Percentiles rank a stretch among this genome's conserved stretches.
Evolutionary conservation across 2,888 invertebrate genomes (phyloP).

Genomic region (Agonopterix subpropinquella): DNA sequence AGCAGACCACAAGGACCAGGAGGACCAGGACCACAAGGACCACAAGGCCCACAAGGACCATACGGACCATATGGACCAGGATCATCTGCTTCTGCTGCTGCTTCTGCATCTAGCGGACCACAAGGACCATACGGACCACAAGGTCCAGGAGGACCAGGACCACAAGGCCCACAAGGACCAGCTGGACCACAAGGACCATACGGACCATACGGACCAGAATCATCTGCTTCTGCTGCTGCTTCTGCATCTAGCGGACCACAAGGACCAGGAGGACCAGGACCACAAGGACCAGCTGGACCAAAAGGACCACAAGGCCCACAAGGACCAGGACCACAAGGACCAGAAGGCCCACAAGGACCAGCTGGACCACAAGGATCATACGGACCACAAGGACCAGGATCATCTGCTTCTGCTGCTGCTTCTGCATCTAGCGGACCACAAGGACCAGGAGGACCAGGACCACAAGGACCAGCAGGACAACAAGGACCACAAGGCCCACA

Average conservation of each 20-base stretch:
- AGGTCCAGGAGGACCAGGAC: not conserved
- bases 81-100: conserved; percentile 6
- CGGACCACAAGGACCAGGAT: not conserved
- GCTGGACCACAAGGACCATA: conserved; percentile 5
- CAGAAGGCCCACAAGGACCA: not conserved
- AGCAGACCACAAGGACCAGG: not conserved
- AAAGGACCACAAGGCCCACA: not conserved
- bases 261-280: not conserved
- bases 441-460: conserved; percentile 7
- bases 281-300: not conserved
- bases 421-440: not conserved
- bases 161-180: not conserved
- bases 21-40: not conserved
- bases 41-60: not conserved
- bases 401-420: conserved; percentile 2
- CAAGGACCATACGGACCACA: not conserved
- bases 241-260: not conserved
- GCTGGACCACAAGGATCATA: not conserved
- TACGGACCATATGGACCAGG: not conserved
- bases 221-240: not conserved
- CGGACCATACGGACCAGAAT: conserved; percentile 6
- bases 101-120: conserved; percentile 9
- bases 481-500: conserved; percentile 6
- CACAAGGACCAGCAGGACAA: not conserved
- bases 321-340: not conserved